Evolutionary conservation across 2,888 invertebrate species (phyloP).

Genomic region (Marasmarcha lunaedactyla): DNA sequence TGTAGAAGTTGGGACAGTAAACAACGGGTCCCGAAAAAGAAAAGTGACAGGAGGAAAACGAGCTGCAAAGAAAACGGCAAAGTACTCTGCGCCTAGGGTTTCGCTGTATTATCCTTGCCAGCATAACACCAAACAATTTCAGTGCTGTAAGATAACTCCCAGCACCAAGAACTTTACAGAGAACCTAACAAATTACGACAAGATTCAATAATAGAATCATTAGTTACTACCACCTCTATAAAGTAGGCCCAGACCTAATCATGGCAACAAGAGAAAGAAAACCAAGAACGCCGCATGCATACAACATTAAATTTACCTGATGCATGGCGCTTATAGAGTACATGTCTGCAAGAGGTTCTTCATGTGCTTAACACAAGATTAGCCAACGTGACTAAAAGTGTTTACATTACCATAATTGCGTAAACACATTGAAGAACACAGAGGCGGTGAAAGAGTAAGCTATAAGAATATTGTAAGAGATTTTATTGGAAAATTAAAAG

Average conservation of each 20-base stretch:
- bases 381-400: background rate
- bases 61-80: constrained; percentile 1
- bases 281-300: background rate
- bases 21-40: constrained; percentile 1
- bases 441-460: background rate
- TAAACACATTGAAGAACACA: background rate
- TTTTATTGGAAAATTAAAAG: background rate
- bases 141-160: constrained; percentile 1
- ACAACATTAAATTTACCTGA: constrained; percentile 1
- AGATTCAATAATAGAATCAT: background rate
- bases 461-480: background rate
- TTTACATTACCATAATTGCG: no score
- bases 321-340: background rate
- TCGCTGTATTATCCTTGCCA: constrained; percentile 1
- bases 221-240: background rate
- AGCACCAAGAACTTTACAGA: background rate
- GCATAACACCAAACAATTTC: constrained; percentile 1
- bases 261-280: constrained; percentile 1
- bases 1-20: constrained; percentile 1
- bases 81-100: constrained; percentile 1
- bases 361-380: background rate
- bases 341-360: background rate
- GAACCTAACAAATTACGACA: constrained; percentile 1
- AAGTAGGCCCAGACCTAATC: background rate
- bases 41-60: background rate